Evolutionary conservation across 2,888 invertebrate species (phyloP).

Genomic region (Drosophila acutilabella): DNA sequence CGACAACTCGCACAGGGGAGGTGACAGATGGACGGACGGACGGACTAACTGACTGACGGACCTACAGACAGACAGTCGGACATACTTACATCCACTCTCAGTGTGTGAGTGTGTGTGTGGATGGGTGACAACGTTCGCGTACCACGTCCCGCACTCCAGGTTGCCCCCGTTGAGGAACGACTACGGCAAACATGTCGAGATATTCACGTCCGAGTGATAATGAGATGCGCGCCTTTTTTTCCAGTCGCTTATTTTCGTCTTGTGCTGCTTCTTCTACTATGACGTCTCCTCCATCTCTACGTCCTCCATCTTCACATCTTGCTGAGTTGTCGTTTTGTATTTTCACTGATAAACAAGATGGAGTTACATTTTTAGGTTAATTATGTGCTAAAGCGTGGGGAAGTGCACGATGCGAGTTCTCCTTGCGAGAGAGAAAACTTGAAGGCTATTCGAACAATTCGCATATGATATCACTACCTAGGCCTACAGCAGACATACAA

Average conservation of each 20-base stretch:
- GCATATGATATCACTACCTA: conserved; percentile 39
- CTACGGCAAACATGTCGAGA: conserved; percentile 77
- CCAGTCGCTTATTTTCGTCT: conserved; percentile 54
- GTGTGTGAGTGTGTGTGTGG: conserved; percentile 15
- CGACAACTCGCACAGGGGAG: conserved; percentile 49
- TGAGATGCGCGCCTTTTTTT: conserved; percentile 82
- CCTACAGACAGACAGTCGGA: conserved; percentile 5
- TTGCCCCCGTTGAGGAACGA: conserved; percentile 64
- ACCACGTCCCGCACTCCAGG: conserved; percentile 22
- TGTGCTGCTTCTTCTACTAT: conserved; percentile 36
- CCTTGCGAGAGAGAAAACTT: conserved; percentile 45
- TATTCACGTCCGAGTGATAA: conserved; percentile 84
- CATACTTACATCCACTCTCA: conserved; percentile 15
- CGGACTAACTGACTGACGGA: conserved; percentile 1
- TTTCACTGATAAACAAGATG: conserved; percentile 81
- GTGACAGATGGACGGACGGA: conserved; percentile 10
- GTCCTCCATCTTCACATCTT: background rate
- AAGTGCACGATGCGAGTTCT: conserved; percentile 32
- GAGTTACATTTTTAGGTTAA: conserved; percentile 84
- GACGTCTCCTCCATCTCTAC: conserved; percentile 15
- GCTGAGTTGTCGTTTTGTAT: conserved; percentile 53
- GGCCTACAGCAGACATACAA: conserved; percentile 1
- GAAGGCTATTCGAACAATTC: conserved; percentile 32
- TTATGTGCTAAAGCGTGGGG: conserved; percentile 82
- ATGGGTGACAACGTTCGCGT: conserved; percentile 62